Conservation (phyloP, 2,888 invertebrate species). For the Erebia palarica region DNA sequence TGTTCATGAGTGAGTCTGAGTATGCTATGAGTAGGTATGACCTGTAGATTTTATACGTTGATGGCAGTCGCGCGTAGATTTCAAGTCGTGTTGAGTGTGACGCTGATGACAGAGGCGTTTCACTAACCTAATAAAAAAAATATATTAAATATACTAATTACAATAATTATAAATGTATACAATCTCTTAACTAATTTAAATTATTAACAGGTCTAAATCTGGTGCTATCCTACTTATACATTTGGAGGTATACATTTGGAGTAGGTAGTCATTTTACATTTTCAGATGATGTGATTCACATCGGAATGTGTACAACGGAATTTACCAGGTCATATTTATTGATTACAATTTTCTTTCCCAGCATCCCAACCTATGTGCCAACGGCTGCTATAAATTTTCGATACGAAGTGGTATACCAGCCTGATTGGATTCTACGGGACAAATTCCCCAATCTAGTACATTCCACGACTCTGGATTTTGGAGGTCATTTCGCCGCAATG, state of each 20-base stretch:
- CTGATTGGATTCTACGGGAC: constrained; percentile 83
- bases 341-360: constrained; percentile 56
- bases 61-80: not conserved
- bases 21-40: too few species aligned
- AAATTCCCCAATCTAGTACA: constrained; percentile 87
- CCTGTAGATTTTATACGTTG: too few species aligned
- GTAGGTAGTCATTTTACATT: too few species aligned
- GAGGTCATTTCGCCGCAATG: constrained; percentile 94
- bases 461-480: constrained; percentile 83
- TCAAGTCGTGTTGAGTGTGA: not conserved
- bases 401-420: constrained; percentile 85
- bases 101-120: too few species aligned
- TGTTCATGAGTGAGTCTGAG: constrained; percentile 56
- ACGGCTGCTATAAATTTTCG: constrained; percentile 88
- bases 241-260: too few species aligned
- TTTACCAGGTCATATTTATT: not conserved
- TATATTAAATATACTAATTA: too few species aligned
- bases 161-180: too few species aligned
- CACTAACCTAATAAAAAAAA: too few species aligned
- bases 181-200: too few species aligned
- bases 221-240: too few species aligned
- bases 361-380: constrained; percentile 87
- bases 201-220: too few species aligned
- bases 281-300: too few species aligned
- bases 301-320: not conserved